These are phyloP conservation scores for Brenthis daphne DNA, from an alignment of 2,888 invertebrate genomes.

Conservation along the genomic window DNA sequence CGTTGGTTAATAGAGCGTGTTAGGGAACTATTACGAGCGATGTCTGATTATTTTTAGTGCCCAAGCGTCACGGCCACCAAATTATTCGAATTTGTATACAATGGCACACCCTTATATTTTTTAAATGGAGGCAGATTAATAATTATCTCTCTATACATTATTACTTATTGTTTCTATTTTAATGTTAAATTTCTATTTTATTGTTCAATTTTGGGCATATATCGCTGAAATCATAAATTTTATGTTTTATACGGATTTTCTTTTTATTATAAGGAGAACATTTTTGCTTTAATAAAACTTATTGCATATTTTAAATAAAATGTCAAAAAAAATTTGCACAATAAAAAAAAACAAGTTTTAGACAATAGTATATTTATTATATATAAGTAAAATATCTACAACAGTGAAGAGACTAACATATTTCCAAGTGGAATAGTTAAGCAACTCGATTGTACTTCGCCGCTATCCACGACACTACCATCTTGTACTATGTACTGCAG, in stretches of 20 bases:
- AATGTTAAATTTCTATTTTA: too few relatives aligned
- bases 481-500: slow-evolving; percentile 18
- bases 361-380: neutral
- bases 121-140: neutral
- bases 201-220: too few relatives aligned
- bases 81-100: slow-evolving; percentile 34
- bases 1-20: slow-evolving; percentile 65
- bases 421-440: slow-evolving; percentile 43
- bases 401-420: slow-evolving; percentile 37
- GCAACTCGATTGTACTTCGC: slow-evolving; percentile 41
- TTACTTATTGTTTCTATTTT: too few relatives aligned
- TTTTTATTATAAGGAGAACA: neutral
- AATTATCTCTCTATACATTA: neutral
- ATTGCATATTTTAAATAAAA: too few relatives aligned
- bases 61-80: slow-evolving; percentile 40
- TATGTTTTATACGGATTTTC: neutral
- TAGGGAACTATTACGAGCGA: slow-evolving; percentile 52
- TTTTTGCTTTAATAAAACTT: too few relatives aligned
- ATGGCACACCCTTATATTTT: slow-evolving; percentile 29
- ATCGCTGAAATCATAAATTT: too few relatives aligned
- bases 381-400: slow-evolving; percentile 26
- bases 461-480: slow-evolving; percentile 29
- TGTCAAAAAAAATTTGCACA: too few relatives aligned
- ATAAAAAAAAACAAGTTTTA: neutral
- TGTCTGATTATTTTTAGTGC: slow-evolving; percentile 47